Evolutionary conservation across 2,797 vertebrate genomes (phyloP), one percentile per base, ranked within the genome.

Genomic region (Petrocephalus sullivani): DNA sequence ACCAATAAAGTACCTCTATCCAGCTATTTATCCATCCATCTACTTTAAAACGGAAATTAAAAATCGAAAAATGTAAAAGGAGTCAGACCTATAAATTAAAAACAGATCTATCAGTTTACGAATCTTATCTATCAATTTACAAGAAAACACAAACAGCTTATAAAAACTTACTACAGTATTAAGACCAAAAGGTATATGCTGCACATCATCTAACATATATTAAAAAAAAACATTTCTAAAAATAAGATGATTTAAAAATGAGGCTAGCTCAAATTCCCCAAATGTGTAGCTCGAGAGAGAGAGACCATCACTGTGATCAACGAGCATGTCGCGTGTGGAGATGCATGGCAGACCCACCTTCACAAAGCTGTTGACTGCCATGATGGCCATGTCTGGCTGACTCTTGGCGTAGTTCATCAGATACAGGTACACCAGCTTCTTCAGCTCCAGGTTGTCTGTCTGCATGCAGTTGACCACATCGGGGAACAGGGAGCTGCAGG

Each of bases 381-480:
- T 99, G 93, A 99, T 99, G 94, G 98, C 98, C 98, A 99, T 99
- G 91, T 99, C 98, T 0, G 98, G 98, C 91, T 99, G 98, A 89
- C 98, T 99, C 92, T 99, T 99, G 93, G 98, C 98, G 0, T 99
- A 99, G 94, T 99, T 99, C 98, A 99, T 99, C 90, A 99, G 92
- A 93, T 99, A 99, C 2, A 99, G 95, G 91, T 99, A 99, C 16
- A 99, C 98, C 87, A 99, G 92, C 93, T 99, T 99, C 96, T 99
- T 99, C 91, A 99, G 94, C 92, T 99, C 98, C 94, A 99, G 93
- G 94, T 99, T 99, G 93, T 99, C 98, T 0, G 98, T 99, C 95
- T 99, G 98, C 98, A 99, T 99, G 93, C 98, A 99, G 95, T 99
- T 99, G 90, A 99, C 98, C 92, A 99, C 98, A 87, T 99, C 98